Percentiles rank a stretch among this genome's conserved stretches.
These are phyloP conservation scores for Nemurella pictetii DNA, from an alignment of 2,888 invertebrate genomes.

Conservation along the genomic window DNA sequence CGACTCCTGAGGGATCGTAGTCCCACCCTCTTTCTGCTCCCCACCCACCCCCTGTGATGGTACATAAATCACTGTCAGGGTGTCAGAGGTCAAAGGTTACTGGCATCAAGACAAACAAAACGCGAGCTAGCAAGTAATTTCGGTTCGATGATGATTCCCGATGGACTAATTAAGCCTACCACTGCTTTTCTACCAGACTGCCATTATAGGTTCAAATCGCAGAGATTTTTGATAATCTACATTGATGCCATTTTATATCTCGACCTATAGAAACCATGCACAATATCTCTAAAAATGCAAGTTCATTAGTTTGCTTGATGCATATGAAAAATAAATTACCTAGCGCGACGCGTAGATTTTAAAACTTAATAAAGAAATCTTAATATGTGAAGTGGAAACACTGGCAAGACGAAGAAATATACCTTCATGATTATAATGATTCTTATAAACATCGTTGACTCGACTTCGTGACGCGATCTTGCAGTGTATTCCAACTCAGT, in stretches of 20 bases:
- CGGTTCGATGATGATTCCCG: constrained; percentile 14
- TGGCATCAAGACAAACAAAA: constrained; percentile 26
- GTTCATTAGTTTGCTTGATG: no score
- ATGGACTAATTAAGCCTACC: constrained; percentile 13
- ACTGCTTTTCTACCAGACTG: no score
- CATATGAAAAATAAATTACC: no score
- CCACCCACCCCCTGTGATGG: background rate
- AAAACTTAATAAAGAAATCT: no score
- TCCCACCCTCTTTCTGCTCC: background rate
- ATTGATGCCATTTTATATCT: no score
- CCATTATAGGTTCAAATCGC: no score
- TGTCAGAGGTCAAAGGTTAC: constrained; percentile 26
- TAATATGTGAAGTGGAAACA: no score
- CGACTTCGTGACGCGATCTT: background rate
- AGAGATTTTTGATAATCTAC: no score
- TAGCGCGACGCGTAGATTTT: no score
- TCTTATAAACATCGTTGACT: background rate
- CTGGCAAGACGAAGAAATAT: no score
- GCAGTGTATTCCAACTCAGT: background rate
- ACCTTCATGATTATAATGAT: background rate
- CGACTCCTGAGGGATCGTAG: background rate
- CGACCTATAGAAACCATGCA: no score
- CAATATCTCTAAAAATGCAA: no score
- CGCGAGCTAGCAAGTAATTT: background rate
- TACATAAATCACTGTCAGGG: constrained; percentile 18